Evolutionary conservation across 2,113 vertebrate species (phyloP).

Genomic region (Ovis canadensis): DNA sequence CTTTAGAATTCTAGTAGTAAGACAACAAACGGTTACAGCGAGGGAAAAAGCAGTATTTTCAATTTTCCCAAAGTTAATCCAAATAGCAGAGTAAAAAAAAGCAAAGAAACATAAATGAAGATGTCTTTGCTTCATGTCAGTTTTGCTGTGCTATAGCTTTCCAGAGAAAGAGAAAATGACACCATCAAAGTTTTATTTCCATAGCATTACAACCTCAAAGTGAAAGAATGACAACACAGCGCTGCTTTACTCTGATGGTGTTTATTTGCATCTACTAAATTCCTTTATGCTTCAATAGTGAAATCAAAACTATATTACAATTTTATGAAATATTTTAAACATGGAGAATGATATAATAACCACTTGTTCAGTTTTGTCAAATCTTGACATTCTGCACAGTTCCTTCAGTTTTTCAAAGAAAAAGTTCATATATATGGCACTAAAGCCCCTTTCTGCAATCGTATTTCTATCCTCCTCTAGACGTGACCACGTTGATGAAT

Average conservation of each 20-base stretch:
- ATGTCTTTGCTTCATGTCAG: neutral
- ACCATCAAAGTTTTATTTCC: slow-evolving; percentile 67
- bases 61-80: slow-evolving; percentile 34
- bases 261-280: slow-evolving; percentile 28
- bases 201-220: slow-evolving; percentile 31
- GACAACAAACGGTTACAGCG: neutral
- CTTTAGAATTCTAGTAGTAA: neutral
- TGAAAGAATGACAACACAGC: neutral
- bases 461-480: neutral
- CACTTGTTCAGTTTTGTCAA: neutral
- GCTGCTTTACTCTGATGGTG: slow-evolving; percentile 44
- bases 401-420: neutral
- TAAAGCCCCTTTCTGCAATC: neutral
- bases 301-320: neutral
- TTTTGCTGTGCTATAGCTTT: slow-evolving; percentile 51
- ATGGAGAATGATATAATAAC: neutral
- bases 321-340: neutral
- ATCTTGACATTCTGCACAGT: neutral
- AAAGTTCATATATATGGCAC: neutral
- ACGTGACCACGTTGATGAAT: neutral
- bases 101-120: slow-evolving; percentile 27
- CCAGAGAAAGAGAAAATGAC: slow-evolving; percentile 42
- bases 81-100: neutral
- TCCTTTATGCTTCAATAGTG: slow-evolving; percentile 22
- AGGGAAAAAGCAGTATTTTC: slow-evolving; percentile 40